phyloP scores from a whole-genome alignment of 1,140 invertebrate genomes.

The Phortica variegata region DNA sequence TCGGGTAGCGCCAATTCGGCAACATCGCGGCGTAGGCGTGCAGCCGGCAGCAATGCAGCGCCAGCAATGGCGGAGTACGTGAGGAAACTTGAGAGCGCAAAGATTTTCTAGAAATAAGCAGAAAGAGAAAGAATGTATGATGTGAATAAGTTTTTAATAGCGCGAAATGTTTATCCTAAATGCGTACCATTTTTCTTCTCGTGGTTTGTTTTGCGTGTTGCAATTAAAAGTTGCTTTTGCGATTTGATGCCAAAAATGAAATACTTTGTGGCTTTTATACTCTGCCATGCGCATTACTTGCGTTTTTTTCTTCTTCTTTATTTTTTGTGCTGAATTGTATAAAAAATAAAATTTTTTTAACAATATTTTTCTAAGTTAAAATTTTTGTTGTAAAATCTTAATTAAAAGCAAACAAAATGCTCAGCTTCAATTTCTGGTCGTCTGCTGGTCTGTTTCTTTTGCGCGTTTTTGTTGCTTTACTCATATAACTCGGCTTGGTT shows the following conservation, averaged over 20 bases:
- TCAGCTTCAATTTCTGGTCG: too few relatives aligned
- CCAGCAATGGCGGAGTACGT: slow-evolving; percentile 42
- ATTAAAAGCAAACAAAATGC: too few relatives aligned
- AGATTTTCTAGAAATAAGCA: slow-evolving; percentile 36
- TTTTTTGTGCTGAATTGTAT: slow-evolving; percentile 11
- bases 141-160: background rate
- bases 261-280: slow-evolving; percentile 14
- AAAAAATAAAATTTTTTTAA: slow-evolving; percentile 16
- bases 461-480: slow-evolving; percentile 5
- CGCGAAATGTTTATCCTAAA: background rate
- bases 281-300: background rate
- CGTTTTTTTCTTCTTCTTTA: slow-evolving; percentile 5
- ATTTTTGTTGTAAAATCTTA: background rate
- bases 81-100: slow-evolving; percentile 32
- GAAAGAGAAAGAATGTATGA: background rate
- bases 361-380: background rate
- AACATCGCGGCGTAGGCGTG: slow-evolving; percentile 32
- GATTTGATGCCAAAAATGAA: slow-evolving; percentile 44
- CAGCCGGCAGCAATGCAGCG: slow-evolving; percentile 30
- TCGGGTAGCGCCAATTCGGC: slow-evolving; percentile 22
- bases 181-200: slow-evolving; percentile 13
- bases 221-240: slow-evolving; percentile 43
- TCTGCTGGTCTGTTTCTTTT: too few relatives aligned
- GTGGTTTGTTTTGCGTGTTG: slow-evolving; percentile 19
- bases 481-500: slow-evolving; percentile 7